Evolutionary conservation across 2,888 invertebrate genomes (phyloP).

Genomic region (Polymixis flavicincta): DNA sequence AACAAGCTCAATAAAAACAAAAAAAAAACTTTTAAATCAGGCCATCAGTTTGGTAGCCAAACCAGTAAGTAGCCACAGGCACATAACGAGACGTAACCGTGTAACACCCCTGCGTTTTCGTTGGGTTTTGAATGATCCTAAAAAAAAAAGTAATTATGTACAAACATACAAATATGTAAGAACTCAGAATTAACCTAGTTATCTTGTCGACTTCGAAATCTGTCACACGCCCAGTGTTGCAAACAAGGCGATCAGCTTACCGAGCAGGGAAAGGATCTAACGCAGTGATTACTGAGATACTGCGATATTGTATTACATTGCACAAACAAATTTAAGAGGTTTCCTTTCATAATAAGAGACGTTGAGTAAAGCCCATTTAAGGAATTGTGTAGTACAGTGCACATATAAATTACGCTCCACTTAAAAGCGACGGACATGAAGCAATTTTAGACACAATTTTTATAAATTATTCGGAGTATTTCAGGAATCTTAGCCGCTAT

Average conservation of each 20-base stretch:
- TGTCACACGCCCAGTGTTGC: conserved; percentile 70
- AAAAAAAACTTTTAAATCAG: neutral
- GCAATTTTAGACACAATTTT: conserved; percentile 32
- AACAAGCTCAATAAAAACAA: no score
- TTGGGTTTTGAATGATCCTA: neutral
- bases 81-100: neutral
- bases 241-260: conserved; percentile 74
- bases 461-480: conserved; percentile 24
- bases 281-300: conserved; percentile 67
- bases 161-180: neutral
- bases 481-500: neutral
- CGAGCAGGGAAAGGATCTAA: conserved; percentile 72
- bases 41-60: neutral
- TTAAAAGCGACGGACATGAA: conserved; percentile 50
- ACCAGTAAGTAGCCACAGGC: no score
- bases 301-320: conserved; percentile 77
- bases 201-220: conserved; percentile 52
- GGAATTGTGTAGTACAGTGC: conserved; percentile 57
- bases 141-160: no score
- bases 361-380: conserved; percentile 65
- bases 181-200: conserved; percentile 12
- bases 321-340: conserved; percentile 74
- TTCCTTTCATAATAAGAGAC: conserved; percentile 70
- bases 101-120: neutral
- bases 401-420: conserved; percentile 60